Base-by-base conservation (phyloP, 2,888 invertebrate genomes). In the Anthoptus insignis region DNA sequence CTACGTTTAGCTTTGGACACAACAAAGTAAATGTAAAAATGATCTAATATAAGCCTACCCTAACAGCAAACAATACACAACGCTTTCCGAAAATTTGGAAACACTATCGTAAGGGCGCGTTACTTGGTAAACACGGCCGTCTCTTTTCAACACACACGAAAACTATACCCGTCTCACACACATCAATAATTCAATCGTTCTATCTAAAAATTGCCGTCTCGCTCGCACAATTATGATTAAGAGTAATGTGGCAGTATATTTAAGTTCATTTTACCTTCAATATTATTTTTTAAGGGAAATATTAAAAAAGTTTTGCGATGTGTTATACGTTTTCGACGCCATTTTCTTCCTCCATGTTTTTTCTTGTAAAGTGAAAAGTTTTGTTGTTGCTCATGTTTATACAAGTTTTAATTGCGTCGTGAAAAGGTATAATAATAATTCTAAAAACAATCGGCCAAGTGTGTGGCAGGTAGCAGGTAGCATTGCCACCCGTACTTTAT, bases 71-170 rank as follows among this genome's bases (percentile, higher is more conserved):
- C 87, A 91, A 86, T 87, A 82, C 82, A 76, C 85, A 78, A 78
- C 78, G 81, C 91, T 92, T 93, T 93, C 91, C 92, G 77, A 89
- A 93, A 91, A 88, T 93, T 91, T 91, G 92, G 92, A 93, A 93
- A 93, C 91, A 91, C 88, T 92, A 91, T 91, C 91, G 82, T 82
- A 84, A 89, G 91, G 91, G 91, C 87, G 89, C 88, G 89, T 77
- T 83, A 76, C 79, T 82, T 74, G 82, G 87, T 84, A 89, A 89
- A 91, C 81, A 90, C 78, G 63, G 61, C 78, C 60, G 42, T 91
- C 91, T 71, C 84, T 71, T 67, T 83, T 80, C 56, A 68, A 60
- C 77, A 64, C 53, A 63, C n/a, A 8, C 52, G 2, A 32, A 71
- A 72, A 74, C 21, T 70, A 39, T 81, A 73, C 66, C 81, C 66